phyloP scores from a whole-genome alignment of 2,888 invertebrate species.

The Euplexia lucipara region DNA sequence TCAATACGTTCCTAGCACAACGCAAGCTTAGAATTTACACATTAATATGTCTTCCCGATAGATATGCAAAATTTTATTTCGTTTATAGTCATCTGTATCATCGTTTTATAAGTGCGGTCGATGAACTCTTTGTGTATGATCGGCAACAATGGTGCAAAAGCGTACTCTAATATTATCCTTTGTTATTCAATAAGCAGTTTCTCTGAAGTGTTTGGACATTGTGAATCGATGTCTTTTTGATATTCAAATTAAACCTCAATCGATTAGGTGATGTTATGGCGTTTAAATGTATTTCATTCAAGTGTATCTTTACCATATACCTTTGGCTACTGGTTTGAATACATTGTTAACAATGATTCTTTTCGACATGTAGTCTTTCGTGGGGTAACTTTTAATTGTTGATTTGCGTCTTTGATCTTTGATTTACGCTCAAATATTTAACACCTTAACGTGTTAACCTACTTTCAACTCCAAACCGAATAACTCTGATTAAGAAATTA shows the following conservation, averaged over 20 bases:
- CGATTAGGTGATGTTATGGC: conserved; percentile 39
- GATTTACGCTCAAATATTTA: not conserved
- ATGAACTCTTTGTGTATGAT: conserved; percentile 79
- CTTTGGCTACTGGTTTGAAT: conserved; percentile 13
- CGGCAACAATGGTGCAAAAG: conserved; percentile 69
- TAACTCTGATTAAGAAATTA: conserved; percentile 57
- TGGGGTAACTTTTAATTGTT: not conserved
- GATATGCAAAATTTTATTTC: conserved; percentile 86
- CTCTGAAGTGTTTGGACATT: conserved; percentile 56
- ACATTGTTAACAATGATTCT: conserved; percentile 7
- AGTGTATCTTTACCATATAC: conserved; percentile 14
- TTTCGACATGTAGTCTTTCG: conserved; percentile 11
- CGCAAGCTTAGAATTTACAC: conserved; percentile 80
- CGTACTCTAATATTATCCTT: conserved; percentile 68
- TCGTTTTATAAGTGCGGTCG: conserved; percentile 79
- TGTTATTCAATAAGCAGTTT: conserved; percentile 64
- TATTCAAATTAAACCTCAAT: conserved; percentile 60
- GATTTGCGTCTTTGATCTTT: not conserved
- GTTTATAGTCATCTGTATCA: conserved; percentile 80
- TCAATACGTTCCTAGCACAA: conserved; percentile 61
- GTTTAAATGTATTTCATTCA: conserved; percentile 36
- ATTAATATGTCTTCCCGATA: conserved; percentile 79
- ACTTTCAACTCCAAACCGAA: conserved; percentile 32
- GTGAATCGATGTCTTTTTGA: conserved; percentile 63
- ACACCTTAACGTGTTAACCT: conserved; percentile 27